A percentile compares a stretch with the other conserved stretches of the same genome.
Evolutionary conservation across 2,797 vertebrate genomes (phyloP).

Genomic region (Rhynchonycteris naso): DNA sequence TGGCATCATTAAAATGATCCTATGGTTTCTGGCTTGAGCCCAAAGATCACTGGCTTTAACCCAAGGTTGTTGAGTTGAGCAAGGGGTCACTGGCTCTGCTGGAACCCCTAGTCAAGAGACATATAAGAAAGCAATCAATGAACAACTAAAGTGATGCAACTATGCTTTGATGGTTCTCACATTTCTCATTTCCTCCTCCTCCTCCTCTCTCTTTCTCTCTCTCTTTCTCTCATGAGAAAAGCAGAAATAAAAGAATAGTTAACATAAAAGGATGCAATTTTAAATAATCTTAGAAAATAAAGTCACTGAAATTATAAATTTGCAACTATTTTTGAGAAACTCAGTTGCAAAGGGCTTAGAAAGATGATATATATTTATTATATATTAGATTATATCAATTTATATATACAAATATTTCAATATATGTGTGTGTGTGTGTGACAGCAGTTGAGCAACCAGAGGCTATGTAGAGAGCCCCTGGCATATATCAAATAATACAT

Average conservation of each 20-base stretch:
- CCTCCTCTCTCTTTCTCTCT: too few species aligned
- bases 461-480: background rate
- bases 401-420: background rate
- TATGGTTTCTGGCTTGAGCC: too few species aligned
- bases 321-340: background rate
- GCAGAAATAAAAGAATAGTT: background rate
- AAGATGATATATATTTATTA: background rate
- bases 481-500: background rate
- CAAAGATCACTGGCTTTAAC: too few species aligned
- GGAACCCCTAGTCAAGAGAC: too few species aligned
- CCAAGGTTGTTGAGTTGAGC: too few species aligned
- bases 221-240: too few species aligned
- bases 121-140: too few species aligned
- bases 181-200: too few species aligned
- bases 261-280: background rate
- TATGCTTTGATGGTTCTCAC: too few species aligned
- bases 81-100: too few species aligned
- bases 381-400: background rate
- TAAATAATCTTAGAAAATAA: background rate
- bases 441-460: background rate
- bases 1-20: too few species aligned
- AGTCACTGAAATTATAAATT: background rate
- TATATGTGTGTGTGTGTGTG: background rate
- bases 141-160: too few species aligned
- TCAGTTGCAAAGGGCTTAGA: background rate